A percentile compares a stretch with the other conserved stretches of the same genome.
Conservation (phyloP, 2,113 vertebrate species). For the Erythrocercus mccallii region DNA sequence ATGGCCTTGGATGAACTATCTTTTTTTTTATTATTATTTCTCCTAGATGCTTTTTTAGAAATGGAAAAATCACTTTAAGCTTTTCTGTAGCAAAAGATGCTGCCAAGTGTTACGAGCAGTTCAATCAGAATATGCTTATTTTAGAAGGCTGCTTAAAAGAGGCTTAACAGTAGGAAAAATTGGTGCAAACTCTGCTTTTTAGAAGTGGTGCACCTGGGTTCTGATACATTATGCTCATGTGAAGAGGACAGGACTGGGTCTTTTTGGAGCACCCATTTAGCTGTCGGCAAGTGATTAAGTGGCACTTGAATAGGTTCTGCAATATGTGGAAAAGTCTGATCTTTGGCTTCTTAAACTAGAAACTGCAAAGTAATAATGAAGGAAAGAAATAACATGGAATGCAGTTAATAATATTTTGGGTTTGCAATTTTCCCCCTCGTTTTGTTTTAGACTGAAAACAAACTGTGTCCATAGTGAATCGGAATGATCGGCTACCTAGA, state of each 20-base stretch:
- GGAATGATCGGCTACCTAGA: not conserved
- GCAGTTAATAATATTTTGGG: not conserved
- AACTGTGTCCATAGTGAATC: not conserved
- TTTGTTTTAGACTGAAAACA: conserved; percentile 7
- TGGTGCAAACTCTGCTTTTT: conserved; percentile 30
- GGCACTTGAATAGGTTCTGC: conserved; percentile 17
- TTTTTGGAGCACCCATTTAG: conserved; percentile 35
- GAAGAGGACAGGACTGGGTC: conserved; percentile 33
- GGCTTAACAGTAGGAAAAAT: conserved; percentile 14
- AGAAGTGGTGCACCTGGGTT: conserved; percentile 53
- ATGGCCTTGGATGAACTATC: conserved; percentile 3
- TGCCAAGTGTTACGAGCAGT: not conserved
- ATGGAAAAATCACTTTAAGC: not conserved
- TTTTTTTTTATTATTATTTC: not conserved
- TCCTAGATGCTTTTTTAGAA: not conserved
- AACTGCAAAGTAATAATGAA: not conserved
- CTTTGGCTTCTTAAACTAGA: conserved; percentile 21
- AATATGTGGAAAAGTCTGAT: conserved; percentile 23
- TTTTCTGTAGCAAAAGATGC: not conserved
- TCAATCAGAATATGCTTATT: conserved; percentile 40
- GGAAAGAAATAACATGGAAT: not conserved
- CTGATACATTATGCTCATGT: conserved; percentile 28
- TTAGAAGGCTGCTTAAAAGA: conserved; percentile 41
- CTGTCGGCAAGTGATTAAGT: conserved; percentile 49
- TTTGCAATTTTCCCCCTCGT: not conserved